A percentile compares a stretch with the other conserved stretches of the same genome.
phyloP scores from a whole-genome alignment of 2,888 invertebrate genomes.

The Mythimna vitellina region DNA sequence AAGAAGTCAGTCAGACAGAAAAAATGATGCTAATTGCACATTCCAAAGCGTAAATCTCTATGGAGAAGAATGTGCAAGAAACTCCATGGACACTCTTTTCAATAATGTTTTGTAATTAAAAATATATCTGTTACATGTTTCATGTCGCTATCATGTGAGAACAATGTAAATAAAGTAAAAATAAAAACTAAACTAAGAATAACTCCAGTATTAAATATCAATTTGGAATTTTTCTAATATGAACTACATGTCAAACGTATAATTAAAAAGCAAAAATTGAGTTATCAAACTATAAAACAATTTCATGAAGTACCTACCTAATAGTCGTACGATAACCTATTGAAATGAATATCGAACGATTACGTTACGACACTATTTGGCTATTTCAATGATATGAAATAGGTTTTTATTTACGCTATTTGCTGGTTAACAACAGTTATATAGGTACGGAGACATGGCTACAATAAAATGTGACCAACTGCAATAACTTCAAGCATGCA shows the following conservation, averaged over 20 bases:
- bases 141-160: too few species aligned
- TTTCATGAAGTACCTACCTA: constrained; percentile 53
- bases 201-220: background rate
- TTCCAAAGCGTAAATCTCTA: too few species aligned
- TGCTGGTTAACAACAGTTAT: constrained; percentile 3
- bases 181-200: too few species aligned
- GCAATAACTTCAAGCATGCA: constrained; percentile 28
- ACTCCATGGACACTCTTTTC: too few species aligned
- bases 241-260: constrained; percentile 15
- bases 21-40: too few species aligned
- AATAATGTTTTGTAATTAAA: too few species aligned
- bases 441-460: background rate
- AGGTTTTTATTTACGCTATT: constrained; percentile 13
- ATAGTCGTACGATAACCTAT: constrained; percentile 63
- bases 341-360: constrained; percentile 61
- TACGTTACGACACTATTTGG: constrained; percentile 46
- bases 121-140: too few species aligned
- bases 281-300: constrained; percentile 55
- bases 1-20: too few species aligned
- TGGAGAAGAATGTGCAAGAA: too few species aligned
- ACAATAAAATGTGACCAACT: constrained; percentile 14
- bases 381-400: constrained; percentile 43
- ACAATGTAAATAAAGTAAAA: too few species aligned
- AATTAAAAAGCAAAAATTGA: constrained; percentile 36
- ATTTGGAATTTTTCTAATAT: constrained; percentile 10